Base-by-base conservation (phyloP, 2,113 vertebrate genomes). In the Eptesicus fuscus region DNA sequence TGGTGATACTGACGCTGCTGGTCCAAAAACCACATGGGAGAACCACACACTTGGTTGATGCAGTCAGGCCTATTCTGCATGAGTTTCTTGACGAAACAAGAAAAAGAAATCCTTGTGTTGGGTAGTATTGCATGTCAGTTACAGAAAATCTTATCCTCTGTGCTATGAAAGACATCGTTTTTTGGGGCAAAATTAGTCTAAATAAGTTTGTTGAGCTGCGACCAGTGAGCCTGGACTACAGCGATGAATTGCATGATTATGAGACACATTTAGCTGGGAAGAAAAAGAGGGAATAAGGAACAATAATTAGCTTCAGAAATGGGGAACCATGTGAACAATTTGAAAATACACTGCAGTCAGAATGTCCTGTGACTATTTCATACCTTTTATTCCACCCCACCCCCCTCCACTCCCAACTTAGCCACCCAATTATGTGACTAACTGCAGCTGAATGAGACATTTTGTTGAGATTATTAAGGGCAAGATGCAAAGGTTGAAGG, bases 371-470 rank as follows among this genome's bases (percentile, higher is more conserved):
- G 96, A 96, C 93, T 95, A 77, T 94, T 97, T 96, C 74, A 70
- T 91, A 18, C 18, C 93, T 88, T 94, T 90, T 49, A 32, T 37
- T 16, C 32, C 14, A 28, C 14, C n/a, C 44, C 63, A 37, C 30
- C 25, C 63, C 16, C 13, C 65, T 20, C 44, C 74, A 47, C 28
- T 32, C 65, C 44, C 30, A 84, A 82, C 84, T 96, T 42, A 42
- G n/a, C 88, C 76, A 51, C 84, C 82, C 78, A 88, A 18, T 96
- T n/a, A 14, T 10, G 61, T 63, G 1, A 28, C 67, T 63, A 76
- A 91, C 73, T 97, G 95, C 85, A 83, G 76, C 90, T 91, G 95
- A 98, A 97, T 89, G 90, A 91, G 83, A 83, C 37, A 69, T 85
- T 96, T 89, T 93, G 78, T 92, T 83, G 59, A 90, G 90, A 44